Conservation (phyloP, 2,797 vertebrate species). For the Brachyrhaphis roseni region DNA sequence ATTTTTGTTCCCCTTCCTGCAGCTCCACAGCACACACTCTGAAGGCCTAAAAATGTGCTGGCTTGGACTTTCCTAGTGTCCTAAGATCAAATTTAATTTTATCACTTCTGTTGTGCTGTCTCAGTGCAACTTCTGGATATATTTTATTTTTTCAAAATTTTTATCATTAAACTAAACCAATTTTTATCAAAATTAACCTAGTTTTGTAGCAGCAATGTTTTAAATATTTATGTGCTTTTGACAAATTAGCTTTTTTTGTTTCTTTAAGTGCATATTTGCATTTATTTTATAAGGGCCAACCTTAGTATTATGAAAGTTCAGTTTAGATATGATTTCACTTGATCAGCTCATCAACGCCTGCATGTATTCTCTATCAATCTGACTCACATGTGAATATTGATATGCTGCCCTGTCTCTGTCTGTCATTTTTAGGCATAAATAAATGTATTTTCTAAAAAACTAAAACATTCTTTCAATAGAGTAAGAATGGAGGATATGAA, state of each 20-base stretch:
- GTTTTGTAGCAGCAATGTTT: background rate
- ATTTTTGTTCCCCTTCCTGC: conserved; percentile 34
- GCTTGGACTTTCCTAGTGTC: conserved; percentile 30
- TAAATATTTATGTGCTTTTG: background rate
- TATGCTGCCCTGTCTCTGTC: background rate
- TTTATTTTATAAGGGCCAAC: background rate
- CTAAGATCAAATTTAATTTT: conserved; percentile 28
- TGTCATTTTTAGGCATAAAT: background rate
- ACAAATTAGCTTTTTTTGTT: background rate
- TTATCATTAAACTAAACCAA: background rate
- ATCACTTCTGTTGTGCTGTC: background rate
- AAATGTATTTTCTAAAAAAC: background rate
- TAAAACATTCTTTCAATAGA: background rate
- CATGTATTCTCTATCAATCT: conserved; percentile 25
- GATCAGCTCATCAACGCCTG: conserved; percentile 3
- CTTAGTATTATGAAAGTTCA: background rate
- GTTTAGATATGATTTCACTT: background rate
- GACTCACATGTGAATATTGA: background rate
- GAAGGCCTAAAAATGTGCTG: conserved; percentile 50
- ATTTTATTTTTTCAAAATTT: background rate
- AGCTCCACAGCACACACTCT: conserved; percentile 11
- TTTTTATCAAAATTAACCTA: no score
- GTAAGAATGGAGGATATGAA: background rate
- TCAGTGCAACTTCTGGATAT: background rate
- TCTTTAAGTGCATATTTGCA: background rate